Base-by-base conservation (phyloP, 2,113 vertebrate genomes). In the Pitta sordida region DNA sequence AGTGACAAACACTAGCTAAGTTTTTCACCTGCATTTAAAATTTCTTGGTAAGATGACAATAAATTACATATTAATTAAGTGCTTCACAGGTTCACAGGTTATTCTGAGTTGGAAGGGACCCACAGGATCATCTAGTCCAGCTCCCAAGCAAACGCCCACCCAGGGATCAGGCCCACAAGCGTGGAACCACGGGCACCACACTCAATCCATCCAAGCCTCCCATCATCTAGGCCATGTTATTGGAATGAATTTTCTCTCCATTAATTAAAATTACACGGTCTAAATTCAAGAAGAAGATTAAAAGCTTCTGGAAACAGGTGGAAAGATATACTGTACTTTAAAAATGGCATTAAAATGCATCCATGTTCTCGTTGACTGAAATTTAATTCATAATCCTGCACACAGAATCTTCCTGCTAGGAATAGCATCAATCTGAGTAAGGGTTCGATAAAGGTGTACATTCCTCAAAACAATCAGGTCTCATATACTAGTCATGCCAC, bases 271-370 rank as follows among this genome's bases (percentile, higher is more conserved):
- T 87, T 87, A 70, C 80, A 85, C 1, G 2, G 62, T 93, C 58
- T 85, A 92, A 95, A 91, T 83, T 96, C 89, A 86, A 79, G 88
- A 92, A 77, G 86, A 95, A 92, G 80, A 94, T 95, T 93, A 96
- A 92, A 92, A 60, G 34, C 69, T 85, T 82, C 92, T 90, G 68
- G 79, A 89, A 96, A 85, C 77, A 94, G 70, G 77, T 91, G 41
- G 53, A 65, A 84, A 93, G 53, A 79, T 75, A 79, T n/a, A 85
- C 81, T 94, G 95, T 82, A 89, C 81, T 94, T 96, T 82, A 89
- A 85, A 93, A 30, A 4, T 67, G 84, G 46, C 69, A 91, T 92
- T 93, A 91, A 95, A 95, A 96, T 79, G 62, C 41, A 89, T 81
- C 49, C 83, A 36, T 76, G 70, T 91, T 94, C 80, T 92, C 77